phyloP scores from a whole-genome alignment of 2,113 vertebrate genomes.

The Tetrax tetrax region DNA sequence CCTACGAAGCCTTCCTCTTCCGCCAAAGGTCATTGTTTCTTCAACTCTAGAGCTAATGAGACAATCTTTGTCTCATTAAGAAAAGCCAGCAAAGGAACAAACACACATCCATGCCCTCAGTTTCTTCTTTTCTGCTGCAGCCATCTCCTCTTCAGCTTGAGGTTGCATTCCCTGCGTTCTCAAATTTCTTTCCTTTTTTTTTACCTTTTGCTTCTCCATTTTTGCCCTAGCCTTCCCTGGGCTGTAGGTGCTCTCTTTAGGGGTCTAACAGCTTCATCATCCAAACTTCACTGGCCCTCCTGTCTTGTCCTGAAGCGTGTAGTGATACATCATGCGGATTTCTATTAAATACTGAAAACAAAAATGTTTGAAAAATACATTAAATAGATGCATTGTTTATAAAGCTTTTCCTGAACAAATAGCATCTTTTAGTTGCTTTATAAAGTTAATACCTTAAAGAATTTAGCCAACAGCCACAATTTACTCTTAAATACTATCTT shows the following conservation, averaged over 20 bases:
- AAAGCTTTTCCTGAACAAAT: neutral
- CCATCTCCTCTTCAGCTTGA: neutral
- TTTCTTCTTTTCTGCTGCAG: neutral
- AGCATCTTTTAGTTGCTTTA: neutral
- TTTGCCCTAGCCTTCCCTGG: neutral
- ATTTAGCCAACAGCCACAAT: neutral
- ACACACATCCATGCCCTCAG: neutral
- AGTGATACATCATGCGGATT: neutral
- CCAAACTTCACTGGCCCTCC: neutral
- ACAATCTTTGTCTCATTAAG: neutral
- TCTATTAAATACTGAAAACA: neutral
- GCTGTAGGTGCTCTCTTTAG: neutral
- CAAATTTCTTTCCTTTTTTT: neutral
- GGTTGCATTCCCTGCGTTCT: rapidly evolving
- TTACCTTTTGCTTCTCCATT: neutral
- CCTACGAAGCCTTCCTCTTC: neutral
- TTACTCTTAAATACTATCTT: neutral
- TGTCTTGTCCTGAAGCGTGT: neutral
- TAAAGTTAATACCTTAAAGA: neutral
- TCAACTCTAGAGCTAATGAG: neutral
- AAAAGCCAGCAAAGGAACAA: neutral
- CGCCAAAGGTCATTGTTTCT: neutral
- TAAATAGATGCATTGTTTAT: rapidly evolving
- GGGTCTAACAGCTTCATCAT: neutral
- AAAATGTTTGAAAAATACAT: neutral